A percentile compares a stretch with the other conserved stretches of the same genome.
Evolutionary conservation across 2,888 invertebrate genomes (phyloP).

Genomic region (Cordilura impudica): DNA sequence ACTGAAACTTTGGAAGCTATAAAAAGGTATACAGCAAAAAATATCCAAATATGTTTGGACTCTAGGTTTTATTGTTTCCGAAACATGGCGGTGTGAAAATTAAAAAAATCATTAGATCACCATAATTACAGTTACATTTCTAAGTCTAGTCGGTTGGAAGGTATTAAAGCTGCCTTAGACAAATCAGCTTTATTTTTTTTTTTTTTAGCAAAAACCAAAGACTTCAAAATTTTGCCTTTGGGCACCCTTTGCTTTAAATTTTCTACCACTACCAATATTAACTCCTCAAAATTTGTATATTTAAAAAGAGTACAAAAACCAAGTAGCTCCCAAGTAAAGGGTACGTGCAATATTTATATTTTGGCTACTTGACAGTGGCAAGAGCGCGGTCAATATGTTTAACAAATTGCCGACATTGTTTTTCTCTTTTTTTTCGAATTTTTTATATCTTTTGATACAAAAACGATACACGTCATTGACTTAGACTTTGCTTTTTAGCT

Average conservation of each 20-base stretch:
- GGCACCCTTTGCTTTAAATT: conserved; percentile 16
- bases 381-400: conserved; percentile 59
- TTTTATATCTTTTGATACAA: background rate
- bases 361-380: conserved; percentile 61
- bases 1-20: too few species aligned
- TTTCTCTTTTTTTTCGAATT: conserved; percentile 15
- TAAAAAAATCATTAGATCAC: too few species aligned
- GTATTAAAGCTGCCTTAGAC: too few species aligned
- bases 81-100: too few species aligned
- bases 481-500: conserved; percentile 41
- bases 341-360: conserved; percentile 58
- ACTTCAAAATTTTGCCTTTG: conserved; percentile 7
- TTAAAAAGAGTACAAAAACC: conserved; percentile 1
- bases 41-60: too few species aligned
- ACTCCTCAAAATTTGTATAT: conserved; percentile 54
- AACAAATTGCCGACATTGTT: conserved; percentile 55
- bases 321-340: conserved; percentile 19
- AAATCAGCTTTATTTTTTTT: too few species aligned
- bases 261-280: background rate
- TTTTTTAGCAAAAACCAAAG: too few species aligned
- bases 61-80: too few species aligned
- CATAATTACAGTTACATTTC: background rate
- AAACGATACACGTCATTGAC: conserved; percentile 51
- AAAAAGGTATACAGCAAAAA: too few species aligned
- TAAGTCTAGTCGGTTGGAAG: too few species aligned